phyloP scores from a whole-genome alignment of 2,113 vertebrate species.

The Charadrius vociferus region DNA sequence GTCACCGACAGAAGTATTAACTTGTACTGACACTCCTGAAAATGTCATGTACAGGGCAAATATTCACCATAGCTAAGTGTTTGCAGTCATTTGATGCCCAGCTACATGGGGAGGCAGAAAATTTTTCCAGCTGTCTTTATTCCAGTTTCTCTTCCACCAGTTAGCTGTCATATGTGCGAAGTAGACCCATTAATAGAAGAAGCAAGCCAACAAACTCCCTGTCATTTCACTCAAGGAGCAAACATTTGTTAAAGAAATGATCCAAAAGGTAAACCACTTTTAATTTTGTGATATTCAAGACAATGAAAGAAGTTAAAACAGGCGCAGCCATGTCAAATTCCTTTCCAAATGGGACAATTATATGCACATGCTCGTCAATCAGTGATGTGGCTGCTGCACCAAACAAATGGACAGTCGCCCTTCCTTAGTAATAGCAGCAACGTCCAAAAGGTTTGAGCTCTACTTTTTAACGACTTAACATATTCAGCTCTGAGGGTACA shows the following conservation, averaged over 20 bases:
- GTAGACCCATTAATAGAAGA: background rate
- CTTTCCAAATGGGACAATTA: background rate
- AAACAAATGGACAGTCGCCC: no score
- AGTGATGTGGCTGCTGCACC: background rate
- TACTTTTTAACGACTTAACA: background rate
- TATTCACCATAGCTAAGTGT: background rate
- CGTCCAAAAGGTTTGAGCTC: background rate
- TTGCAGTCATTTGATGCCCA: background rate
- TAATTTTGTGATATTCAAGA: background rate
- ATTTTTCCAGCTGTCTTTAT: background rate
- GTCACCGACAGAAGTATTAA: background rate
- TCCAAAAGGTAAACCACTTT: background rate
- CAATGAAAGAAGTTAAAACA: background rate
- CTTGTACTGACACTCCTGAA: background rate
- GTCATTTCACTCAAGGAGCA: background rate
- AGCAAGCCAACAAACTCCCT: background rate
- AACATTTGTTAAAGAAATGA: background rate
- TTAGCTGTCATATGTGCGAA: background rate
- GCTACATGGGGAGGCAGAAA: background rate
- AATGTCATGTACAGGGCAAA: background rate
- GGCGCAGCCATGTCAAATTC: background rate
- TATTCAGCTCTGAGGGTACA: background rate
- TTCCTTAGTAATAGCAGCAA: background rate
- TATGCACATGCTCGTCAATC: accelerated
- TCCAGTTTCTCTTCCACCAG: background rate